These are phyloP conservation scores for Amitus sp. DNA, from an alignment of 2,888 invertebrate genomes.

Conservation along the genomic window DNA sequence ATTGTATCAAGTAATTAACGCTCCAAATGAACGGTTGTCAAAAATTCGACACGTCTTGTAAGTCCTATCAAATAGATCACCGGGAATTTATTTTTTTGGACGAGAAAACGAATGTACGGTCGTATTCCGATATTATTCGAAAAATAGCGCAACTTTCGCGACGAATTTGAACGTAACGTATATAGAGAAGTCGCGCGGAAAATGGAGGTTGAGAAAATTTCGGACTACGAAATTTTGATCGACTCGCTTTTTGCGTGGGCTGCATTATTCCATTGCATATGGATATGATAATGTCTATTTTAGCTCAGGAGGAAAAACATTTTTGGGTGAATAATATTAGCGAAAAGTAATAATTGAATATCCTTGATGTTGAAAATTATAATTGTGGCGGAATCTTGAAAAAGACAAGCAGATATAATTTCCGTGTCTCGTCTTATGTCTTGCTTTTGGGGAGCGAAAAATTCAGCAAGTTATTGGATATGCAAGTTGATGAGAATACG, in stretches of 20 bases:
- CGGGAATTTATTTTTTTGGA: not conserved
- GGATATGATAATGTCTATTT: too few relatives aligned
- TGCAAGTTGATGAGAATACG: not conserved
- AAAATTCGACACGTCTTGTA: not conserved
- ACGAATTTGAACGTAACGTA: not conserved
- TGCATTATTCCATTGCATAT: not conserved
- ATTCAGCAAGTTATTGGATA: too few relatives aligned
- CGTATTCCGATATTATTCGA: too few relatives aligned
- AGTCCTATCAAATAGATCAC: not conserved
- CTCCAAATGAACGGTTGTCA: not conserved
- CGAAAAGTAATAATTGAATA: constrained; percentile 2
- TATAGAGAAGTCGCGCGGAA: not conserved
- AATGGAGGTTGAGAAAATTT: not conserved
- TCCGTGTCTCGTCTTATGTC: not conserved
- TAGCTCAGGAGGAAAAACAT: not conserved
- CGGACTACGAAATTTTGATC: too few relatives aligned
- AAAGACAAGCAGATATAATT: constrained; percentile 1
- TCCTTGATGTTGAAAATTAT: constrained; percentile 3
- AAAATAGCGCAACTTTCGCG: too few relatives aligned
- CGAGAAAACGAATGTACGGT: too few relatives aligned
- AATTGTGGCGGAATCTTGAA: not conserved
- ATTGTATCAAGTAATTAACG: constrained; percentile 10
- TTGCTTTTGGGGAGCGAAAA: not conserved
- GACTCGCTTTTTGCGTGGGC: not conserved
- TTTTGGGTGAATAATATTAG: constrained; percentile 4